A percentile compares a stretch with the other conserved stretches of the same genome.
phyloP scores from a whole-genome alignment of 2,888 invertebrate species.

The Cephonodes hylas region DNA sequence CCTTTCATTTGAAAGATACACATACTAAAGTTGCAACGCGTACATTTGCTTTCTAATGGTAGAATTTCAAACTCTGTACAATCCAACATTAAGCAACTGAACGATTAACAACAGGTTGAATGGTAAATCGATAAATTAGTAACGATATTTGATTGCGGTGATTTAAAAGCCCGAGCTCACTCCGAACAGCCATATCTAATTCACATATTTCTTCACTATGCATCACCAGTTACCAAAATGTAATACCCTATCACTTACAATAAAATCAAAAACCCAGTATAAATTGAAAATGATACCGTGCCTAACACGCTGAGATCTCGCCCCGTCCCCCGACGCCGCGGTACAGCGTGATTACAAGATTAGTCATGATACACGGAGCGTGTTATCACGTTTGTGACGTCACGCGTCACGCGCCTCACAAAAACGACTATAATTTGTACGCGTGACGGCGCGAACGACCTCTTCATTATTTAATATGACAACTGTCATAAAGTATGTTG shows the following conservation, averaged over 20 bases:
- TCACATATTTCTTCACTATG: too few species aligned
- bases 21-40: not conserved
- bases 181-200: too few species aligned
- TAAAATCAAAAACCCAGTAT: too few species aligned
- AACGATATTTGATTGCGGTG: too few species aligned
- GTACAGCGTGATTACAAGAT: slow-evolving; percentile 4
- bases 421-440: slow-evolving; percentile 2
- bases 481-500: not conserved
- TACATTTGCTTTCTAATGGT: not conserved
- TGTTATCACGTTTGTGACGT: not conserved
- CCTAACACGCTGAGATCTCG: not conserved
- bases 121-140: too few species aligned
- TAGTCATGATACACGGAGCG: slow-evolving; percentile 8
- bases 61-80: not conserved
- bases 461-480: not conserved
- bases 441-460: not conserved
- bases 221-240: not conserved
- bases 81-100: too few species aligned
- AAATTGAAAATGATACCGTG: not conserved
- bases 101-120: too few species aligned
- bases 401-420: not conserved
- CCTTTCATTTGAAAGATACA: not conserved
- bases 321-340: not conserved
- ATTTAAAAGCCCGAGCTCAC: too few species aligned
- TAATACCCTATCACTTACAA: not conserved